phyloP scores from a whole-genome alignment of 1,140 invertebrate genomes.

The Pachypsylla venusta region DNA sequence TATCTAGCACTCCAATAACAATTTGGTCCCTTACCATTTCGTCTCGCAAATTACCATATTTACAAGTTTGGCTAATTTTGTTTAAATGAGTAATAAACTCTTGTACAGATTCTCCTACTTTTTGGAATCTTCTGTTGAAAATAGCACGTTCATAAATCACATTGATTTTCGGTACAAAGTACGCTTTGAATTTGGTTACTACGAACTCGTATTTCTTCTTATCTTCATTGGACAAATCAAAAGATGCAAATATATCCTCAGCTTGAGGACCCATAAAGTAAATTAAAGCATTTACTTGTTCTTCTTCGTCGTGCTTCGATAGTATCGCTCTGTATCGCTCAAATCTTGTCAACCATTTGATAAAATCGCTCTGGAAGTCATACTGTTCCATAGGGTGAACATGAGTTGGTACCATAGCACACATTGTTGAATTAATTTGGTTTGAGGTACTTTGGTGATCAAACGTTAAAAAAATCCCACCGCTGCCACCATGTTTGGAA shows the following conservation, averaged over 20 bases:
- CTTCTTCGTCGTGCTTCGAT: neutral
- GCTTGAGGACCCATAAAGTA: constrained; percentile 1
- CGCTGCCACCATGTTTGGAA: no score
- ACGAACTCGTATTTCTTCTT: neutral
- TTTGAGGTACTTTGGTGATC: no score
- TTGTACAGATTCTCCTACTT: constrained; percentile 25
- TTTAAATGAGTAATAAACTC: constrained; percentile 23
- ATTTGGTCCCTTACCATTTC: constrained; percentile 27
- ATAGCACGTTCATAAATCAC: constrained; percentile 22
- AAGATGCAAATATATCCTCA: neutral
- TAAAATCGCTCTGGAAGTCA: neutral
- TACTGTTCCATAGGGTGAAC: neutral
- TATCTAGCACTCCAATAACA: constrained; percentile 26
- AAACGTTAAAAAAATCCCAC: no score
- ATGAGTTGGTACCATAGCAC: neutral
- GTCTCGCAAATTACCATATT: constrained; percentile 24
- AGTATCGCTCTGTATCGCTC: neutral
- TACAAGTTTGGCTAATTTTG: constrained; percentile 22
- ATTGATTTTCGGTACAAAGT: constrained; percentile 25
- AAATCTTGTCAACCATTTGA: neutral
- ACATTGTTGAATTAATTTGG: no score
- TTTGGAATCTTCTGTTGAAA: constrained; percentile 23
- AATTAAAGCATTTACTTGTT: neutral
- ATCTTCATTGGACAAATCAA: neutral
- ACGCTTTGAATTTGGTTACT: neutral